Conservation (phyloP, 2,113 vertebrate species). For the Myotis davidii region DNA sequence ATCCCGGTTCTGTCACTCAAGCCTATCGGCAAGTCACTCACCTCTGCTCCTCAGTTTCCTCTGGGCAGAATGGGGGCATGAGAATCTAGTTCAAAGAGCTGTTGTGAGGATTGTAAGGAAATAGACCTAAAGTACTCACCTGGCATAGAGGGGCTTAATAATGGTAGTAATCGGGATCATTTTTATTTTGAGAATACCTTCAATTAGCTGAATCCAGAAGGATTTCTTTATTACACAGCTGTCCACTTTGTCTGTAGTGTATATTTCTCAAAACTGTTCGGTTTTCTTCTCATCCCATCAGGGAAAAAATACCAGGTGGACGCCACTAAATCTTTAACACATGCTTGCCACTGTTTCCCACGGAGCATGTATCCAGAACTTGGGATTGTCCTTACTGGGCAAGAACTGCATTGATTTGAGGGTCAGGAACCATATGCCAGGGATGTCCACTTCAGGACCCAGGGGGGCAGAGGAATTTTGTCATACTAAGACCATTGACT, state of each 20-base stretch:
- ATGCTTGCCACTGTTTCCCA: neutral
- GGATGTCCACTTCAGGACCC: neutral
- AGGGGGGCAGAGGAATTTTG: neutral
- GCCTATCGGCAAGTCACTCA: neutral
- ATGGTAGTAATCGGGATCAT: neutral
- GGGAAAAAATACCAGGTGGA: neutral
- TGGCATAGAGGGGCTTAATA: neutral
- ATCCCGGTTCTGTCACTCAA: neutral
- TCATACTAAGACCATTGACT: neutral
- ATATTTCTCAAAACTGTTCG: neutral
- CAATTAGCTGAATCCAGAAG: neutral
- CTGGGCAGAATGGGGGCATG: neutral
- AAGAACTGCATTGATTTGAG: neutral
- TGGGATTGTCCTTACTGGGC: neutral
- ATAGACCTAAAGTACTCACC: neutral
- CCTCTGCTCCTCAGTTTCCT: neutral
- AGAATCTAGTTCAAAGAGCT: neutral
- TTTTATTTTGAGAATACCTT: slow-evolving; percentile 37
- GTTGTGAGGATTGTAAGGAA: neutral
- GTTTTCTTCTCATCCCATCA: neutral
- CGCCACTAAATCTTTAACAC: neutral
- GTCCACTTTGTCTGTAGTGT: neutral
- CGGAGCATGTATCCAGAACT: neutral
- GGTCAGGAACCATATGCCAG: neutral
- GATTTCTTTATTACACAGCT: neutral